phyloP scores from a whole-genome alignment of 2,113 vertebrate genomes.

The Phocoena sinus region DNA sequence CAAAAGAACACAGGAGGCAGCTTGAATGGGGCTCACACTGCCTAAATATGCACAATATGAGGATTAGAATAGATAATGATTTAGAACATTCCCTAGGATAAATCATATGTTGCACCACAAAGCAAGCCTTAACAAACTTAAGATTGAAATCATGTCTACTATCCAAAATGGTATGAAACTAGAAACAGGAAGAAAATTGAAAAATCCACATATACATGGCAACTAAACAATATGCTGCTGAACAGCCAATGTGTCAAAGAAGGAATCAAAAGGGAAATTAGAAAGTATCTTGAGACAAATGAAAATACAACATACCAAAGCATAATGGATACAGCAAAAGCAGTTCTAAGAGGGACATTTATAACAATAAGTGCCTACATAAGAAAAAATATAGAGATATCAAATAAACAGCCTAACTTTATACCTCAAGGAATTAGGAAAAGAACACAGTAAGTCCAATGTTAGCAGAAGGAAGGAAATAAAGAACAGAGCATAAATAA shows the following conservation, averaged over 20 bases:
- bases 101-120: background rate
- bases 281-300: background rate
- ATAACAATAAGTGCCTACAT: background rate
- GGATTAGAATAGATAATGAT: background rate
- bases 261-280: background rate
- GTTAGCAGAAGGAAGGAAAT: background rate
- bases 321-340: background rate
- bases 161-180: background rate
- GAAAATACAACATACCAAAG: background rate
- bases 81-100: background rate
- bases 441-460: background rate
- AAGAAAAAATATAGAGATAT: background rate
- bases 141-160: background rate
- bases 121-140: background rate
- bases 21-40: background rate
- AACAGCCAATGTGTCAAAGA: background rate
- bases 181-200: background rate
- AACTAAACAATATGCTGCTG: background rate
- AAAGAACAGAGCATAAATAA: background rate
- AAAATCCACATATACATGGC: background rate
- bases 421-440: background rate
- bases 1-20: background rate
- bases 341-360: background rate
- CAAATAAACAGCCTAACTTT: background rate
- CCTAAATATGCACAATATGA: background rate